phyloP scores from a whole-genome alignment of 2,113 vertebrate species.

The Crotophaga sulcirostris region DNA sequence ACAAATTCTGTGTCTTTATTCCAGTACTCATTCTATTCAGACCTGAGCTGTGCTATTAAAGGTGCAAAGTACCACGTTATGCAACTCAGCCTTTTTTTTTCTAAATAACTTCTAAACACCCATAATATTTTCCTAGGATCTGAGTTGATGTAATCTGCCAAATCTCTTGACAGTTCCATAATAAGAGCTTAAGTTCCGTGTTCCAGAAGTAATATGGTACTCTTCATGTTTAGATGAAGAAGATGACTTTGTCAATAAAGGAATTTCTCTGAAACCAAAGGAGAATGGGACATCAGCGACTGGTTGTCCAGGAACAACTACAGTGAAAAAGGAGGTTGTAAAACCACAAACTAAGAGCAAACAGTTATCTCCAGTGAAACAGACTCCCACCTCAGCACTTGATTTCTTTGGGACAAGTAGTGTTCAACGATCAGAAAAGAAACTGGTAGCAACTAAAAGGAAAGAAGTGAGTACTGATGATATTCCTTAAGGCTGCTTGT shows the following conservation, averaged over 20 bases:
- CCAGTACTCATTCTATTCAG: background rate
- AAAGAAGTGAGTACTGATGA: slow-evolving; percentile 83
- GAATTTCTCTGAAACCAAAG: slow-evolving; percentile 76
- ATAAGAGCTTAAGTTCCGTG: background rate
- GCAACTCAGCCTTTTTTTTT: background rate
- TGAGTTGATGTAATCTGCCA: background rate
- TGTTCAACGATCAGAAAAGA: slow-evolving; percentile 89
- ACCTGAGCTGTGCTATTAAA: background rate
- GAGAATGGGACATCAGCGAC: slow-evolving; percentile 72
- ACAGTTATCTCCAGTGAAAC: slow-evolving; percentile 76
- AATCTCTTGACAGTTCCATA: background rate
- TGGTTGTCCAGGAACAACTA: background rate
- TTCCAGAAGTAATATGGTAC: background rate
- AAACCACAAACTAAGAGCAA: slow-evolving; percentile 76
- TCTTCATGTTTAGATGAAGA: slow-evolving; percentile 86
- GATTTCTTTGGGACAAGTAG: slow-evolving; percentile 87
- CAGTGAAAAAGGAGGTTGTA: slow-evolving; percentile 46
- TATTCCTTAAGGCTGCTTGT: background rate
- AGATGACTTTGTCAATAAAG: slow-evolving; percentile 83
- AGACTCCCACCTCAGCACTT: slow-evolving; percentile 82
- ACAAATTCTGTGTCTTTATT: background rate
- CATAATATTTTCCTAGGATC: background rate
- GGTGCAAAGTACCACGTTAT: background rate
- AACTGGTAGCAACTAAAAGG: slow-evolving; percentile 90
- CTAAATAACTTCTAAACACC: background rate